Evolutionary conservation across 2,797 vertebrate species (phyloP).

Genomic region (Crenuchus spilurus): DNA sequence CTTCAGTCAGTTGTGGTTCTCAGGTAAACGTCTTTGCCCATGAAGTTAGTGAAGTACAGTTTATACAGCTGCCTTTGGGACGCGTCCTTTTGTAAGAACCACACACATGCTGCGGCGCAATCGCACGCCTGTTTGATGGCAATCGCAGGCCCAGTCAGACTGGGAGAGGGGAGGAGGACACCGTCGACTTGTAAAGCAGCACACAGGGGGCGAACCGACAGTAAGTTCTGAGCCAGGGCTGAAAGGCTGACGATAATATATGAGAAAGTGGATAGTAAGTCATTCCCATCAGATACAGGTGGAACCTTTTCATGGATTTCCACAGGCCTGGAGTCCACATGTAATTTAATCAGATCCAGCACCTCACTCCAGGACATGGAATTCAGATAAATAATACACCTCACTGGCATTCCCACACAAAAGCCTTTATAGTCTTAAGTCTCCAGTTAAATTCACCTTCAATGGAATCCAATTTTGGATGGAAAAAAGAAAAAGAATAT

Average conservation of each 20-base stretch:
- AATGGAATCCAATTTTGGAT: conserved; percentile 10
- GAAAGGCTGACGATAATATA: conserved; percentile 32
- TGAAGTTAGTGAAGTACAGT: conserved; percentile 63
- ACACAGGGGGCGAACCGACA: conserved; percentile 18
- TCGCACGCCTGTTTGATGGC: conserved; percentile 53
- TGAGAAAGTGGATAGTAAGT: conserved; percentile 38
- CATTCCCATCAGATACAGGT: conserved; percentile 49
- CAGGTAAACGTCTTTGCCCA: conserved; percentile 61
- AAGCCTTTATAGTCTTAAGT: conserved; percentile 11
- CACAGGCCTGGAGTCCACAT: conserved; percentile 31
- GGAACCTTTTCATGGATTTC: conserved; percentile 42
- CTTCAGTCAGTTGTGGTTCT: conserved; percentile 61
- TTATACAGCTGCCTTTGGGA: conserved; percentile 57
- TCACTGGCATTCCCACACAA: conserved; percentile 17
- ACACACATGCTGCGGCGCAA: conserved; percentile 53
- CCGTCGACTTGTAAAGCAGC: conserved; percentile 33
- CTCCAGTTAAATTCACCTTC: background rate
- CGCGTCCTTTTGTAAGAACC: conserved; percentile 50
- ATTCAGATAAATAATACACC: conserved; percentile 33
- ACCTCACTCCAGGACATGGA: conserved; percentile 23
- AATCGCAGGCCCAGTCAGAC: conserved; percentile 56
- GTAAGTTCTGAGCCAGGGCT: conserved; percentile 24
- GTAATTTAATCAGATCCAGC: conserved; percentile 39
- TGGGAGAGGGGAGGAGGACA: conserved; percentile 36
- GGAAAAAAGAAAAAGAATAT: background rate